phyloP scores from a whole-genome alignment of 1,140 invertebrate species.

The Brachionus manjavacas region DNA sequence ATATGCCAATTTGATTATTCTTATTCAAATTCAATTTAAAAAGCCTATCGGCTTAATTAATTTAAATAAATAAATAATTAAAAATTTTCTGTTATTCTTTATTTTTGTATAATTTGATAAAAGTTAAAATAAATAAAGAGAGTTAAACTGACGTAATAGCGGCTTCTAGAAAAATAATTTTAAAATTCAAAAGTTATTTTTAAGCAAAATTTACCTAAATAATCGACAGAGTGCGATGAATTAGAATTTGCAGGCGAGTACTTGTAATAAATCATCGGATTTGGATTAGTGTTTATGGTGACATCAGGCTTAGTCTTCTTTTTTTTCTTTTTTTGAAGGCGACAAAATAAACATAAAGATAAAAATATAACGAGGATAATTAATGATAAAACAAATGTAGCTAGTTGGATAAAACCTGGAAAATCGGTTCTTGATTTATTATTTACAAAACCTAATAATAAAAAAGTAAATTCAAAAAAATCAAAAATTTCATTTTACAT shows the following conservation, averaged over 20 bases:
- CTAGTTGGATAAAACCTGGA: conserved; percentile 9
- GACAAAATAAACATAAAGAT: conserved; percentile 4
- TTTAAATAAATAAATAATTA: not conserved
- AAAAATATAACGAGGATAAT: conserved; percentile 1
- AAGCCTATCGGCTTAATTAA: not conserved
- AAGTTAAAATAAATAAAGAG: not conserved
- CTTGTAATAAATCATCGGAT: conserved; percentile 25
- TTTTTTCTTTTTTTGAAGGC: not conserved
- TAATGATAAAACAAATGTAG: not conserved
- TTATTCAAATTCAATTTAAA: not conserved
- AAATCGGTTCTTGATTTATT: not conserved
- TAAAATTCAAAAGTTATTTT: not conserved
- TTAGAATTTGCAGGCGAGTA: conserved; percentile 36
- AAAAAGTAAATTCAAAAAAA: not conserved
- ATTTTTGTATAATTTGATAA: not conserved
- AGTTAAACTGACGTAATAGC: conserved; percentile 39
- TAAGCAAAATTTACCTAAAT: not conserved
- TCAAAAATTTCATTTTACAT: not conserved
- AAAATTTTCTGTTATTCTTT: not conserved
- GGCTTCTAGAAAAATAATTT: conserved; percentile 5
- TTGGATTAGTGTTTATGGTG: not conserved
- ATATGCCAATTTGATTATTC: not conserved
- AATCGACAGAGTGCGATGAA: not conserved
- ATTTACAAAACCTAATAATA: conserved; percentile 12
- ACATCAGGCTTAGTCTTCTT: not conserved